Evolutionary conservation across 2,797 vertebrate species (phyloP), one percentile per base, ranked within the genome.

Genomic region (Myotis myotis): DNA sequence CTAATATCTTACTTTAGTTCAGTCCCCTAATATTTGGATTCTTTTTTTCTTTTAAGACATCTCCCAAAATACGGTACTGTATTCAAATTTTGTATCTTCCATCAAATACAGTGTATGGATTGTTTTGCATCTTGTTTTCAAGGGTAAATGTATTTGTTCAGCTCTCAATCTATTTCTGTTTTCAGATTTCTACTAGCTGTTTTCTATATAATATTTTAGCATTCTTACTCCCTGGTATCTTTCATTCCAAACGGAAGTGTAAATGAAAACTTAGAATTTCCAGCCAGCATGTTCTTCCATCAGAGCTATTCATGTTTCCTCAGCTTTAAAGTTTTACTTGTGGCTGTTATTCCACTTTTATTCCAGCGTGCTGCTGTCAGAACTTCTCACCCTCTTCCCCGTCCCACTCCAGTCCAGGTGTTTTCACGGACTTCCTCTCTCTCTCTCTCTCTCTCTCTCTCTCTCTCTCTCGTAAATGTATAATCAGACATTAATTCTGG

Each of bases 121-220:
- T 22, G 8, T 36, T 79, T 25, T 47, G 2, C 66, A 7, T 60
- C 13, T 60, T 49, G 23, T 91, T 86, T 93, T 71, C 44, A 76
- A 62, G 28, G 23, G 16, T 22, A 93, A 78, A 22, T 30, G 53
- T 76, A 53, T 79, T 28, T 87, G 15, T 8, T 87, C 5, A 57
- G 17, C 38, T 93, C 62, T 30, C 44, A 76, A 41, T 38, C 25
- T 49, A 81, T 51, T 66, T 79, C n/a, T 82, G 8, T 76, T 91
- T 95, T n/a, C 49, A 55, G 16, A 57, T 87, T 92, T 95, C 36
- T 78, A 74, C n/a, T 81, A 51, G 44, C 44, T 93, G 25, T 68
- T 36, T 80, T 85, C 23, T 78, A 70, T 6, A 55, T 62, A 16
- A 47, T 62, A 22, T n/a, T 91, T 76, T 55, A 62, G 7, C 79